A percentile compares a stretch with the other conserved stretches of the same genome.
Evolutionary conservation across 2,113 vertebrate species (phyloP).

Genomic region (Seriola aureovittata): DNA sequence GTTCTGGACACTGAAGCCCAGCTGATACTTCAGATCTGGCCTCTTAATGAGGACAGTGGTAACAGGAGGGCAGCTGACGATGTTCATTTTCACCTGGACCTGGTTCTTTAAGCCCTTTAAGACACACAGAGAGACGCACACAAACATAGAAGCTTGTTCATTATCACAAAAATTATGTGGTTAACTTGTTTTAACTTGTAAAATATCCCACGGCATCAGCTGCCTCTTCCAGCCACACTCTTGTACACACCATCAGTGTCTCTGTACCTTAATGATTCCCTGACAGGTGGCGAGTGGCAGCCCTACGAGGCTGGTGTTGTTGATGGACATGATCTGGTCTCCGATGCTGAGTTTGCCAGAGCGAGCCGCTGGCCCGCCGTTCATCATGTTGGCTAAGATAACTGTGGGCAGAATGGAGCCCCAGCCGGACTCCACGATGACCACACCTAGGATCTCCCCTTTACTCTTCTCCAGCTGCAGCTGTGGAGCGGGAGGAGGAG

Average conservation of each 20-base stretch:
- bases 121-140: slow-evolving; percentile 23
- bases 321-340: slow-evolving; percentile 99
- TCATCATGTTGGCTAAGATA: slow-evolving; percentile 99
- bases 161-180: background rate
- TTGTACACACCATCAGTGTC: background rate
- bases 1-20: slow-evolving; percentile 99
- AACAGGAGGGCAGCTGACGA: slow-evolving; percentile 98
- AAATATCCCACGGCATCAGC: background rate
- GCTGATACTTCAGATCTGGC: slow-evolving; percentile 97
- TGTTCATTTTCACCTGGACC: slow-evolving; percentile 96
- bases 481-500: slow-evolving; percentile 74
- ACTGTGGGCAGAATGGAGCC: slow-evolving; percentile 98
- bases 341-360: slow-evolving; percentile 98
- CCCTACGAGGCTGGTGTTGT: slow-evolving; percentile 97
- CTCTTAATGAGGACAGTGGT: slow-evolving; percentile 99
- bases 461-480: slow-evolving; percentile 97
- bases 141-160: background rate
- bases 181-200: background rate
- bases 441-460: slow-evolving; percentile 97
- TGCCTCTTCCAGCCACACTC: background rate
- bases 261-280: slow-evolving; percentile 88
- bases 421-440: slow-evolving; percentile 99
- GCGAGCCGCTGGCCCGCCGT: slow-evolving; percentile 94
- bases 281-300: slow-evolving; percentile 98
- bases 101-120: slow-evolving; percentile 97